Base-by-base conservation (phyloP, 30 jellyfish, hydroid and myxozoan genomes). In the Nemopilema nomurai region DNA sequence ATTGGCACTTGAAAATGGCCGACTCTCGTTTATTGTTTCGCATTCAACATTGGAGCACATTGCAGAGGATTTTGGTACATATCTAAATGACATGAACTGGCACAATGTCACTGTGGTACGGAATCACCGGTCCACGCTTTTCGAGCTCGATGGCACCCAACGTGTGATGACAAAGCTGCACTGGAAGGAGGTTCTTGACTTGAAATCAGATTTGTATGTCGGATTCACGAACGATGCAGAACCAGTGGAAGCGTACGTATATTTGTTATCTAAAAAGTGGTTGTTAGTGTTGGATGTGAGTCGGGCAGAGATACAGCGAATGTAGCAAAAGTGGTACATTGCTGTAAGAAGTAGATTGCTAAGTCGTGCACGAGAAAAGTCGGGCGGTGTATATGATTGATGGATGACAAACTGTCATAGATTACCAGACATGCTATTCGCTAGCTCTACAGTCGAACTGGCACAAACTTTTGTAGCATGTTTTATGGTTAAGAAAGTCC, bases 71-170 rank as follows among this genome's bases (percentile, higher is more conserved):
- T 77, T 85, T 8, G 94, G 94, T 13, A 53, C 69, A 20, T 83
- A 85, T 16, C 65, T 85, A 8, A 69, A 85, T 29, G 94, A 85
- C 28, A 22, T 78, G 69, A 51, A 27, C 20, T 85, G 94, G 94
- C 94, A 85, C 50, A 85, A 76, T 74, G 94, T 85, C 25, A 75
- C 87, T 17, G 65, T 85, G 51, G 49, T 25, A 49, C 62, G 94
- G 52, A 74, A 74, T 85, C 92, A 83, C 81, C 51, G 92, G 67
- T 69, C 85, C 18, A 83, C 92, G 3, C 13, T 71, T 50, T 83
- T 83, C 27, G 92, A 83, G 52, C 77, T 83, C 0, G 92, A 83
- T 49, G 92, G 92, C n/a, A 66, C 79, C 19, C 92, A 83, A 81
- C 28, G 74, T 19, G 18, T 83, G 1, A 53, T 83, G 49, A 26